Evolutionary conservation across 2,113 vertebrate genomes (phyloP), one percentile per base, ranked within the genome.

Genomic region (Lagopus muta): DNA sequence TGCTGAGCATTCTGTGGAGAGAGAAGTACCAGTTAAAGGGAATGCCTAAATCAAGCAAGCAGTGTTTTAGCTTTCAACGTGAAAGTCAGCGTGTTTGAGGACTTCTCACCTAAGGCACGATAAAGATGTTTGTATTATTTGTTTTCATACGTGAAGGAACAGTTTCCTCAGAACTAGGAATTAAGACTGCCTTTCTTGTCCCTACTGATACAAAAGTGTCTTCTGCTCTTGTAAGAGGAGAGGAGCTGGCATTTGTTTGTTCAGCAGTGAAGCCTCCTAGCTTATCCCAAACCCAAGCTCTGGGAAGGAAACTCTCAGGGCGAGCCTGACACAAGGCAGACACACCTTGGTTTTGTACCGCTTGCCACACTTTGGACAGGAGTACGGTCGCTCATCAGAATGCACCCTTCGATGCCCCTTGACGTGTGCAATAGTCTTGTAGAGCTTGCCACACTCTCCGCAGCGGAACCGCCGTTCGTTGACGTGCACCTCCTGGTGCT

Each of bases 311-410:
- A 60, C 45, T 0, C 3, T 6, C 36, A 24, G 36, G 32, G 34
- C 32, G 20, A 40, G 17, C 7, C 21, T 15, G 30, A 1, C 4
- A 24, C 1, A 28, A 9, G 8, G 55, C 24, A 34, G 7, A 4
- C 93, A 9, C 79, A 99, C 99, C 98, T 99, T 99, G 27, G 99
- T 99, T 95, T 99, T 99, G 97, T 99, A 99, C 40, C 98, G 98
- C 95, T 99, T 99, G 97, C 98, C 98, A 19, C 99, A 99, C 86
- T 98, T 98, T 6, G 97, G 90, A 79, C 99, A 99, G 89, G 98
- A 97, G 75, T 99, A 99, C 0, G 99, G 99, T 86, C 99, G 97
- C 75, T 99, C 99, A 2, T 99, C 99, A 0, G 99, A 99, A 91
- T 99, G 99, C 10, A 99, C 99, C 2, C 99, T 96, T 86, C 99